Conservation (phyloP, 2,797 vertebrate genomes). For the Chloroceryle amazona region DNA sequence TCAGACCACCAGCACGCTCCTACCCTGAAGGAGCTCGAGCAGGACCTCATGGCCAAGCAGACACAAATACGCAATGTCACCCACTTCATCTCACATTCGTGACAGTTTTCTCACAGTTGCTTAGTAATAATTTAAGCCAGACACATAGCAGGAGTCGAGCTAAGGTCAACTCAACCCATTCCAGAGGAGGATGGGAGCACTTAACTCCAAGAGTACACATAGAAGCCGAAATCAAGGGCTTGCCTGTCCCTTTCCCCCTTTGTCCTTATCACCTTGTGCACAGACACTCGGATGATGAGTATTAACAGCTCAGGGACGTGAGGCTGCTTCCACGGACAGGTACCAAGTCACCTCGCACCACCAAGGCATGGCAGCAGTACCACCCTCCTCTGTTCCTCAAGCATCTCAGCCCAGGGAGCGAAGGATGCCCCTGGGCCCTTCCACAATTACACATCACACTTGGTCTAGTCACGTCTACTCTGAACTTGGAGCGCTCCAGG, state of each 20-base stretch:
- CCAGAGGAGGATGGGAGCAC: neutral
- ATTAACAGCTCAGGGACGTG: neutral
- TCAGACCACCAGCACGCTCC: neutral
- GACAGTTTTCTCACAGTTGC: neutral
- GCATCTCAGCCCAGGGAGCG: neutral
- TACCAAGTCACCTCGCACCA: neutral
- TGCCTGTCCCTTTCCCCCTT: neutral
- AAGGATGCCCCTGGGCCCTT: neutral
- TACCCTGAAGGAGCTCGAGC: neutral
- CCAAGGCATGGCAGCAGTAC: neutral
- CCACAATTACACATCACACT: neutral
- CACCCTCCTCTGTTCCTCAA: neutral
- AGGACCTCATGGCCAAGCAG: neutral
- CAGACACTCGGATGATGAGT: neutral
- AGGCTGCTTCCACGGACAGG: neutral
- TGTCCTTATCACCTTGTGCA: neutral
- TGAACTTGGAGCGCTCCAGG: neutral
- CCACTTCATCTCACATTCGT: neutral
- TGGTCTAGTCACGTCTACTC: accelerated
- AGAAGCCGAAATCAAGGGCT: neutral
- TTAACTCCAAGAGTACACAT: neutral
- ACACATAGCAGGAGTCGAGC: neutral
- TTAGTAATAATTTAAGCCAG: neutral
- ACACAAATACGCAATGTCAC: accelerated
- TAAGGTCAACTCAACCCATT: neutral